These are phyloP conservation scores for Sinodicranocentrus sp. DNA, from an alignment of 2,888 invertebrate genomes.

Conservation along the genomic window DNA sequence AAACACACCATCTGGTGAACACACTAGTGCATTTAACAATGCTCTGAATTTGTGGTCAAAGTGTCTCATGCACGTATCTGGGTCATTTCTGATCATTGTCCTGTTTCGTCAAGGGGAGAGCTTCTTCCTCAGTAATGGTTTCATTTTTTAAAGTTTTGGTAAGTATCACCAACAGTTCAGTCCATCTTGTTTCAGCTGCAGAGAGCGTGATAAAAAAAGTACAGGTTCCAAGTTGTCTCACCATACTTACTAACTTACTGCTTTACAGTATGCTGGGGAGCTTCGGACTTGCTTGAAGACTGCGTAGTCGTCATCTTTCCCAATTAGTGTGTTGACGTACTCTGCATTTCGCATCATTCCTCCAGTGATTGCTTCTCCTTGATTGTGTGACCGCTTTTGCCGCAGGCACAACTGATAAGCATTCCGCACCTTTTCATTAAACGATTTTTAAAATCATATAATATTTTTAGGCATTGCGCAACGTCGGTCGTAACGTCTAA, in stretches of 20 bases:
- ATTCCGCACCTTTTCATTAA: slow-evolving; percentile 18
- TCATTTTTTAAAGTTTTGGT: slow-evolving; percentile 1
- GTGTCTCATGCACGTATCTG: slow-evolving; percentile 53
- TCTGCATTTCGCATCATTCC: not conserved
- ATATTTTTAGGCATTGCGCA: slow-evolving; percentile 22
- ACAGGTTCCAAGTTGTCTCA: slow-evolving; percentile 49
- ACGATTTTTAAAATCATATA: slow-evolving; percentile 34
- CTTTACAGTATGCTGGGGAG: slow-evolving; percentile 62
- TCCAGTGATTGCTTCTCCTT: too few relatives aligned
- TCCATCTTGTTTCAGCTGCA: slow-evolving; percentile 66
- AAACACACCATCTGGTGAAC: slow-evolving; percentile 12
- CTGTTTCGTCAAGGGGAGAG: too few relatives aligned
- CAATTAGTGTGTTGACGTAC: slow-evolving; percentile 15
- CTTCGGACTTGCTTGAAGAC: slow-evolving; percentile 48
- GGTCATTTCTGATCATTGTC: slow-evolving; percentile 49
- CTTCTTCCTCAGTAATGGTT: not conserved
- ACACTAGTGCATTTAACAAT: not conserved
- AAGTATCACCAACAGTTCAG: slow-evolving; percentile 40
- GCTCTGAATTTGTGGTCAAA: slow-evolving; percentile 41
- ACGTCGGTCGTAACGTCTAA: slow-evolving; percentile 45
- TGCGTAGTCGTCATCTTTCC: slow-evolving; percentile 64
- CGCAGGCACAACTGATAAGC: slow-evolving; percentile 39
- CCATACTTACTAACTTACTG: slow-evolving; percentile 54
- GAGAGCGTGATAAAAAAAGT: slow-evolving; percentile 66
- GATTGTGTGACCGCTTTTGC: slow-evolving; percentile 23